A percentile compares a stretch with the other conserved stretches of the same genome.
Conservation (phyloP, 2,797 vertebrate species). For the Myripristis murdjan region DNA sequence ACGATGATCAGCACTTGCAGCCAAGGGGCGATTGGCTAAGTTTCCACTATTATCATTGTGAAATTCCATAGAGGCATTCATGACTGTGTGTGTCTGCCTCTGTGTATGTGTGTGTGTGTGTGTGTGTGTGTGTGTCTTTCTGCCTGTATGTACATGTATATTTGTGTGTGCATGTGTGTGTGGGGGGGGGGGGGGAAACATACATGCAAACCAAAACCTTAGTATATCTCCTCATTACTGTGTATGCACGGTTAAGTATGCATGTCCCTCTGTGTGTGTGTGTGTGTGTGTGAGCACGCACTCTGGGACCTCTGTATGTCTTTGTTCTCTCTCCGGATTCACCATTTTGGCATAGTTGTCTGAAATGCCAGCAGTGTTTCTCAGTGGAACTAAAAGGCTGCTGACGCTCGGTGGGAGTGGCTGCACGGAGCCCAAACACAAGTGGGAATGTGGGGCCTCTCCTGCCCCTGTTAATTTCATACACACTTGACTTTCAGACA, state of each 20-base stretch:
- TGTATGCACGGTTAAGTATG: constrained; percentile 17
- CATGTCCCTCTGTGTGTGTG: constrained; percentile 10
- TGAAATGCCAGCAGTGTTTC: constrained; percentile 70
- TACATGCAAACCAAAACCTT: too few relatives aligned
- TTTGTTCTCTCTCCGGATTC: constrained; percentile 22
- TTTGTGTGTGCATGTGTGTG: constrained; percentile 18
- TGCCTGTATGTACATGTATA: too few relatives aligned
- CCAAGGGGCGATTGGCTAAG: constrained; percentile 33
- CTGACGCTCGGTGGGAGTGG: constrained; percentile 28
- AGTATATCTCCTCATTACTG: not conserved
- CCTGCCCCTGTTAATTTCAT: not conserved
- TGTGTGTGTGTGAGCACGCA: constrained; percentile 4
- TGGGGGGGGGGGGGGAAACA: not conserved
- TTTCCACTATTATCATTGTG: constrained; percentile 63
- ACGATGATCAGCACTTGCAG: constrained; percentile 45
- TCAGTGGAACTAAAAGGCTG: constrained; percentile 46
- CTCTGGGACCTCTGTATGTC: too few relatives aligned
- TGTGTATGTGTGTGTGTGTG: too few relatives aligned
- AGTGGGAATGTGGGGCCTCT: constrained; percentile 9
- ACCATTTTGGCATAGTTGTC: constrained; percentile 49
- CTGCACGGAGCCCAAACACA: constrained; percentile 7
- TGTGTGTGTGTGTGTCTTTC: too few relatives aligned
- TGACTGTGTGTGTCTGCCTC: constrained; percentile 24
- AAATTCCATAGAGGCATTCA: constrained; percentile 61
- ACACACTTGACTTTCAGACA: too few relatives aligned